Conservation (phyloP, 2,113 vertebrate species). For the Menura novaehollandiae region DNA sequence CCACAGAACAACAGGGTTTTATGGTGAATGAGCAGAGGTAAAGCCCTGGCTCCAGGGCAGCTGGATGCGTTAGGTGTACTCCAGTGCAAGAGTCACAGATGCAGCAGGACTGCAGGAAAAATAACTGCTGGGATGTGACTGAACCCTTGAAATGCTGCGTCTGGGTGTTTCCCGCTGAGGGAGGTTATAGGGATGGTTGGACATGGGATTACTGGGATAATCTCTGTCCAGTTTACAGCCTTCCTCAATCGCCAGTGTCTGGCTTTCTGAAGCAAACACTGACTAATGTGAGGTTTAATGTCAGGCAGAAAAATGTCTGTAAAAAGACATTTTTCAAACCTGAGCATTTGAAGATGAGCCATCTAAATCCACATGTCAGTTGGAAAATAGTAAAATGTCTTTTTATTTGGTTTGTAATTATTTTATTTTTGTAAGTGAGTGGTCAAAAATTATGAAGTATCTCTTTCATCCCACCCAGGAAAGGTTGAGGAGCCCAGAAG, state of each 20-base stretch:
- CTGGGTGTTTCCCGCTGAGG: not conserved
- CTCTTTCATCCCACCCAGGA: not conserved
- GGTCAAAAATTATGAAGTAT: not conserved
- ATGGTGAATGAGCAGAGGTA: slow-evolving; percentile 38
- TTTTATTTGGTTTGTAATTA: not conserved
- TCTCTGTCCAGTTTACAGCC: not conserved
- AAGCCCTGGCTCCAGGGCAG: slow-evolving; percentile 67
- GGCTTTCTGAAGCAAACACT: not conserved
- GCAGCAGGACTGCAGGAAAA: not conserved
- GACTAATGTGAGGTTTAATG: not conserved
- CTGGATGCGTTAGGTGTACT: not conserved
- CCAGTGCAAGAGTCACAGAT: not conserved
- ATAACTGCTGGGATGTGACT: not conserved
- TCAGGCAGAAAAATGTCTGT: not conserved
- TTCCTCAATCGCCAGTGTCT: not conserved
- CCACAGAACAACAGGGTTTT: slow-evolving; percentile 54
- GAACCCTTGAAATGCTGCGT: not conserved
- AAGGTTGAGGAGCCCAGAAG: not conserved
- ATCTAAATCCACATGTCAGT: not conserved
- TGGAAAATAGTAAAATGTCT: not conserved
- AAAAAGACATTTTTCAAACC: not conserved
- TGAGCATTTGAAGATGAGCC: not conserved
- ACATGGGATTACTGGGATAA: not conserved
- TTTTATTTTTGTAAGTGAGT: not conserved
- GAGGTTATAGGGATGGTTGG: not conserved